phyloP scores from a whole-genome alignment of 2,797 vertebrate genomes.

The Coendou prehensilis region DNA sequence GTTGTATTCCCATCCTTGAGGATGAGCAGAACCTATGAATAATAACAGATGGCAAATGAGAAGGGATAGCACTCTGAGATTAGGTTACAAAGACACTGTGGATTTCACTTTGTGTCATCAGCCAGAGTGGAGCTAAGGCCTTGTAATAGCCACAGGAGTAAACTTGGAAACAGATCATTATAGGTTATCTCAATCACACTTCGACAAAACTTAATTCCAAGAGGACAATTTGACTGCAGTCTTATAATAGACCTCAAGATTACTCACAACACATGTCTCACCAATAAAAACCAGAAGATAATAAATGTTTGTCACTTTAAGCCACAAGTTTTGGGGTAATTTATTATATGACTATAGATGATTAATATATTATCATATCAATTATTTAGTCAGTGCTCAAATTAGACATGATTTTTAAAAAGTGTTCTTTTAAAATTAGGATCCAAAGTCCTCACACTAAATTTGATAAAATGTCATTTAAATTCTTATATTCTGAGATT shows the following conservation, averaged over 20 bases:
- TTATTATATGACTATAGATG: neutral
- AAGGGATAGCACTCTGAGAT: neutral
- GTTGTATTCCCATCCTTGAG: neutral
- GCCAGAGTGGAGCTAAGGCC: neutral
- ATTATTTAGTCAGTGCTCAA: neutral
- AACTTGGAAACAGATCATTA: neutral
- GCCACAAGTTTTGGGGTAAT: neutral
- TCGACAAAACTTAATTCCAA: neutral
- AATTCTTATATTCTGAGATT: too few species aligned
- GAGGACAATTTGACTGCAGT: neutral
- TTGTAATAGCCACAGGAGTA: neutral
- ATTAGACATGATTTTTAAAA: neutral
- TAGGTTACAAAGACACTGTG: neutral
- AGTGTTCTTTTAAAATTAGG: too few species aligned
- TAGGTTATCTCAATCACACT: neutral
- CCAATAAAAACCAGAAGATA: neutral
- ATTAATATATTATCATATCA: neutral
- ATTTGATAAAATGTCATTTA: too few species aligned
- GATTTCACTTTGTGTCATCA: neutral
- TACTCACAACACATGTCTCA: neutral
- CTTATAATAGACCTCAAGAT: neutral
- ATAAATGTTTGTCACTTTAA: neutral
- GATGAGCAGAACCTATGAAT: neutral
- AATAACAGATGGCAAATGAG: neutral
- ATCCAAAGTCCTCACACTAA: too few species aligned